Evolutionary conservation across 2,113 vertebrate species (phyloP).

Genomic region (Microcebus griseorufus): DNA sequence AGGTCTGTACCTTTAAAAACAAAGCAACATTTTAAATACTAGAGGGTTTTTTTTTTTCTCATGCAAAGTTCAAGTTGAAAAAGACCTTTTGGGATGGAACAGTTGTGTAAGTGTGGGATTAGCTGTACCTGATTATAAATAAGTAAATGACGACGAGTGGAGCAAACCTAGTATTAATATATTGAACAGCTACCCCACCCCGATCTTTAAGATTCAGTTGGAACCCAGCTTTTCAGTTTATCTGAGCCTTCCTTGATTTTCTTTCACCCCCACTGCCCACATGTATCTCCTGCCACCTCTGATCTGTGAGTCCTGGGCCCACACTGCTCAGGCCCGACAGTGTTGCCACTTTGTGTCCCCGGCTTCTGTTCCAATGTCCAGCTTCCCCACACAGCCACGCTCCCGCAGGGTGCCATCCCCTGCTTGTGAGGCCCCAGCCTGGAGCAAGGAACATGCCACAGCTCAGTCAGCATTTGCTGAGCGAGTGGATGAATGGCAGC

Average conservation of each 20-base stretch:
- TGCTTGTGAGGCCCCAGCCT: neutral
- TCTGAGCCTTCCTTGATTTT: neutral
- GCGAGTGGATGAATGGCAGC: neutral
- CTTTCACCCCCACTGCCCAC: neutral
- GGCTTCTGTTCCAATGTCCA: neutral
- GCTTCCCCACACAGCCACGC: neutral
- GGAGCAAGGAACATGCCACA: neutral
- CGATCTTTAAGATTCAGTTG: neutral
- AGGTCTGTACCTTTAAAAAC: slow-evolving; percentile 7
- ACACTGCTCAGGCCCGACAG: accelerated
- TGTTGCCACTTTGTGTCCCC: accelerated
- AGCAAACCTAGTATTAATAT: neutral
- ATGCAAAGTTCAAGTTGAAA: slow-evolving; percentile 65
- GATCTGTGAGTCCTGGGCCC: accelerated
- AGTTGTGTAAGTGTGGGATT: slow-evolving; percentile 71
- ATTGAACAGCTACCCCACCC: neutral
- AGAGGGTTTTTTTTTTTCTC: neutral
- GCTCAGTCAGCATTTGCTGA: neutral
- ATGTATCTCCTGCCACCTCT: neutral
- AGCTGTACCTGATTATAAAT: slow-evolving; percentile 70
- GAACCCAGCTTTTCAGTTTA: neutral
- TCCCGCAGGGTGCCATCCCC: accelerated
- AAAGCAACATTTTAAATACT: neutral
- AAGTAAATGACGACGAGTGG: neutral
- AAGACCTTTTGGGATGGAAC: slow-evolving; percentile 51